A percentile compares a stretch with the other conserved stretches of the same genome.
phyloP scores from a whole-genome alignment of 2,113 vertebrate species.

The Hemibagrus wyckioides region DNA sequence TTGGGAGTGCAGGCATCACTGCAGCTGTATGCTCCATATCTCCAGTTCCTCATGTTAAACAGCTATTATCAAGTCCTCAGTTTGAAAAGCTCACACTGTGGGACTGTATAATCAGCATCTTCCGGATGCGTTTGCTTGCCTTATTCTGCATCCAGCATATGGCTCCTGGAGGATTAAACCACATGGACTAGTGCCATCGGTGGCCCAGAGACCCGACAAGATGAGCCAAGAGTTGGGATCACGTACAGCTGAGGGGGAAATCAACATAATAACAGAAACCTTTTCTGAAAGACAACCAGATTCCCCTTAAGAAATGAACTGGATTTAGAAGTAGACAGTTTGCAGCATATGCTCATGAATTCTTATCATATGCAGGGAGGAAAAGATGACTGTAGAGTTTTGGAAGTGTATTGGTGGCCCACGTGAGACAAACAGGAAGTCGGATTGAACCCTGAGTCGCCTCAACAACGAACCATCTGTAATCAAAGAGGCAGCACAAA shows the following conservation, averaged over 20 bases:
- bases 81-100: slow-evolving; percentile 7
- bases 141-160: slow-evolving; percentile 65
- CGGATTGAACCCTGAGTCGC: slow-evolving; percentile 60
- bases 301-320: background rate
- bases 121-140: slow-evolving; percentile 56
- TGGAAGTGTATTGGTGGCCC: slow-evolving; percentile 32
- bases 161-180: slow-evolving; percentile 68
- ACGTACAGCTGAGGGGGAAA: slow-evolving; percentile 3
- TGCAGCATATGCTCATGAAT: background rate
- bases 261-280: slow-evolving; percentile 22
- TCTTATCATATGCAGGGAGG: background rate
- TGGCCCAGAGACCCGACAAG: slow-evolving; percentile 1
- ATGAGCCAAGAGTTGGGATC: slow-evolving; percentile 3
- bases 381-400: too few relatives aligned
- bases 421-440: slow-evolving; percentile 55
- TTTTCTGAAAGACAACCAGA: background rate
- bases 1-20: background rate
- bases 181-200: slow-evolving; percentile 39
- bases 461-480: slow-evolving; percentile 56
- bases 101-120: background rate
- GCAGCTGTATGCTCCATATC: background rate
- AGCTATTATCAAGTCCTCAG: slow-evolving; percentile 6
- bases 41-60: background rate
- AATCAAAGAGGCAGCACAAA: slow-evolving; percentile 66
- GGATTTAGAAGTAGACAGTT: background rate